Conservation (phyloP, 2,797 vertebrate genomes). For the Lophotriccus pileatus region DNA sequence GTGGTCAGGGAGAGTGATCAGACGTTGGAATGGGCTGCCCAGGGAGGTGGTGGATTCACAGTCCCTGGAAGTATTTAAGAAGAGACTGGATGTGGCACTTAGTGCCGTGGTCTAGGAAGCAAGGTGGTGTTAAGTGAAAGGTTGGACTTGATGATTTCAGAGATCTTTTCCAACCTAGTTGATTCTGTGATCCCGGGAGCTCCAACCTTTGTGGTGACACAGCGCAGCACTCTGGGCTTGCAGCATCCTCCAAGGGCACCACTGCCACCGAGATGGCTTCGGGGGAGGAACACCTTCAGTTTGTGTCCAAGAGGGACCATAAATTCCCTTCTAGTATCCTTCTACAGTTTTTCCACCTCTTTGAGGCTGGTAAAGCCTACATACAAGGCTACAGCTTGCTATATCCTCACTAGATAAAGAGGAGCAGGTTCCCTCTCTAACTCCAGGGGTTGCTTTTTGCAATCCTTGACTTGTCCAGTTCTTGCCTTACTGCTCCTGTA, state of each 20-base stretch:
- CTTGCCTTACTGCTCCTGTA: not conserved
- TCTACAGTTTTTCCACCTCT: not conserved
- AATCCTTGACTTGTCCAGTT: not conserved
- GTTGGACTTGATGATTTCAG: not conserved
- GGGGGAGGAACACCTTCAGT: not conserved
- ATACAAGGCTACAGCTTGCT: not conserved
- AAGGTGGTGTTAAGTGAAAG: not conserved
- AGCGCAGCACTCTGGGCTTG: not conserved
- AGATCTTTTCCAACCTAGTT: not conserved
- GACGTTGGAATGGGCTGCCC: not conserved
- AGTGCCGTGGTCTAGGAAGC: not conserved
- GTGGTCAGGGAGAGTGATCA: not conserved
- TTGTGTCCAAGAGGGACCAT: not conserved
- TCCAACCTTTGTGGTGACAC: accelerated
- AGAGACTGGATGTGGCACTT: not conserved
- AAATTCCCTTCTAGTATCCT: not conserved
- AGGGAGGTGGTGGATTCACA: not conserved
- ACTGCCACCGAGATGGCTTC: accelerated
- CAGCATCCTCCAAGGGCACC: not conserved
- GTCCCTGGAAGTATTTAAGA: not conserved
- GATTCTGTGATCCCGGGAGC: not conserved
- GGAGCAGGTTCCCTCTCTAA: not conserved
- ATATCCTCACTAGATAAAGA: not conserved
- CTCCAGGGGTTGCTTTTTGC: not conserved
- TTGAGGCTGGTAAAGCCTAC: not conserved